Base-by-base conservation (phyloP, 92 coral and sea anemone genomes). In the Actinostola sp. region DNA sequence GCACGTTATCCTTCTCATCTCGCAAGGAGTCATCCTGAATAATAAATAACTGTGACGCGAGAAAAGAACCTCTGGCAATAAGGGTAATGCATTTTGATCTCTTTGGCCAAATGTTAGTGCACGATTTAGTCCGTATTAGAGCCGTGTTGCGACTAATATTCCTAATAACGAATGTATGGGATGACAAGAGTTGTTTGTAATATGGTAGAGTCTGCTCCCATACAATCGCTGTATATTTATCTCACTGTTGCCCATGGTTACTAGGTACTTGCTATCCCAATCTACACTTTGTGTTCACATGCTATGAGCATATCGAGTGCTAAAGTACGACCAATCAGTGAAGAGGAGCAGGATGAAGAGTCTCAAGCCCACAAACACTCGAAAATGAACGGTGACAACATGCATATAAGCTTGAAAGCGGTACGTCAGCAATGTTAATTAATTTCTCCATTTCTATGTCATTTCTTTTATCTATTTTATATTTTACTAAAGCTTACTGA, bases 271-370 rank as follows among this genome's bases (percentile, higher is more conserved):
- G 58, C 65, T 23, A 15, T 82, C 63, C 56, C 78, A 75, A 24
- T 87, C 82, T 63, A 49, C 67, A 31, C 70, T 64, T 50, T 87
- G 77, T 80, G 65, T 62, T 54, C 82, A 66, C 21, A 68, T 68
- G 41, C 50, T n/a, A 15, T 68, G 49, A 23, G 70, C 82, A 12
- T 72, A 46, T 66, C 72, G 11, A 46, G 7, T 43, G 25, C 44
- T 15, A 66, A 48, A 14, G 54, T 44, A 17, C 15, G 20, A 26
- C 57, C 8, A 27, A 3, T 48, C 17, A 45, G 10, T 45, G 72
- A 66, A 15, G 70, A 64, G 14, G 51, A 64, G n/a, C 70, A 38
- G 25, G 72, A 45, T 46, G 55, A 66, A 44, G 56, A 36, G 6
- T 28, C 33, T 20, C 56, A 66, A 36, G 56, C 2, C 11, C 1